Evolutionary conservation across 2,888 invertebrate genomes (phyloP).

Genomic region (Xylota segnis): DNA sequence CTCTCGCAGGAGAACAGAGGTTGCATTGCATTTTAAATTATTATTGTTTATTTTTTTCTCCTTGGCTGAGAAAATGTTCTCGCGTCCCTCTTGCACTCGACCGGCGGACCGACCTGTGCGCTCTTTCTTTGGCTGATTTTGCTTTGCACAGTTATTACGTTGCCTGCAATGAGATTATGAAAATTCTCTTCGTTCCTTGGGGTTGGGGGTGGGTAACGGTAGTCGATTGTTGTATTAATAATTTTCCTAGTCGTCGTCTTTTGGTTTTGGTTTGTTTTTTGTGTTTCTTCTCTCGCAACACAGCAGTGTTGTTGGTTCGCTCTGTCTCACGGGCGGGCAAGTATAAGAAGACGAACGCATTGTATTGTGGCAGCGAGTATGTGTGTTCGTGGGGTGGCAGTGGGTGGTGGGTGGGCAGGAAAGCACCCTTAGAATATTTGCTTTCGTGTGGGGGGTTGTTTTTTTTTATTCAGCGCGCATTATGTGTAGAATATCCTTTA

Average conservation of each 20-base stretch:
- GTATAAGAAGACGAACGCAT: conserved; percentile 58
- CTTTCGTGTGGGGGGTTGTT: conserved; percentile 37
- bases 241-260: conserved; percentile 41
- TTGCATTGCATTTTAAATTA: conserved; percentile 44
- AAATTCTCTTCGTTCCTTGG: conserved; percentile 49
- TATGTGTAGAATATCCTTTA: conserved; percentile 73
- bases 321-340: conserved; percentile 51
- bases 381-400: conserved; percentile 30
- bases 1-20: neutral
- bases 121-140: conserved; percentile 43
- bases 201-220: conserved; percentile 56
- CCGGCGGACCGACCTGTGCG: conserved; percentile 5
- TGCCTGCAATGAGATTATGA: conserved; percentile 71
- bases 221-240: conserved; percentile 74
- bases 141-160: conserved; percentile 69
- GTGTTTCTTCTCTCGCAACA: too few species aligned
- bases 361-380: conserved; percentile 49
- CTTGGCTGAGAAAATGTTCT: conserved; percentile 21
- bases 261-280: conserved; percentile 5
- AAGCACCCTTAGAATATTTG: conserved; percentile 65
- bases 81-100: conserved; percentile 39
- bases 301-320: conserved; percentile 51
- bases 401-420: conserved; percentile 48
- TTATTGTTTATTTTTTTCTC: conserved; percentile 38
- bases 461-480: conserved; percentile 54